phyloP scores from a whole-genome alignment of 2,888 invertebrate genomes.

The Limulus polyphemus region DNA sequence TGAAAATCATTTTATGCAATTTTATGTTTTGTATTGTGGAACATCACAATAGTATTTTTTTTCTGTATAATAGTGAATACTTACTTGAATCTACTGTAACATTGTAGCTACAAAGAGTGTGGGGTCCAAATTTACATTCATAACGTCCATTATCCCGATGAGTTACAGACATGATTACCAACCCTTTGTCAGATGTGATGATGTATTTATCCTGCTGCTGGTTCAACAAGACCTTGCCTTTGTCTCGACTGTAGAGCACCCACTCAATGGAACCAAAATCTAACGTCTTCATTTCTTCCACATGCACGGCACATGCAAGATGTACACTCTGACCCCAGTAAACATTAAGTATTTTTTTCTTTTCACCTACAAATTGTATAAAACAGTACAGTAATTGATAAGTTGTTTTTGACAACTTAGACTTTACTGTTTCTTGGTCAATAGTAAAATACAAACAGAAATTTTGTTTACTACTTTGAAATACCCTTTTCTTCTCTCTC shows the following conservation, averaged over 20 bases:
- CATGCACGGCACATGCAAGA: conserved; percentile 66
- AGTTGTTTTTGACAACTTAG: too few relatives aligned
- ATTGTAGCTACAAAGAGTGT: conserved; percentile 75
- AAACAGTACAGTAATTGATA: too few relatives aligned
- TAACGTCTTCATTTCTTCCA: conserved; percentile 28
- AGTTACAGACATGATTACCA: conserved; percentile 76
- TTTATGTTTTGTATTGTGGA: too few relatives aligned
- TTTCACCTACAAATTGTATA: conserved; percentile 36
- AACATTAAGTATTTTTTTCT: conserved; percentile 74
- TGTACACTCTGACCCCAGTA: conserved; percentile 93
- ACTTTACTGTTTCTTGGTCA: too few relatives aligned
- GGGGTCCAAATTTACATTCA: conserved; percentile 80
- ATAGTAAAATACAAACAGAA: too few relatives aligned
- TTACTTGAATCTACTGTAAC: conserved; percentile 63
- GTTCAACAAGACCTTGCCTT: conserved; percentile 31
- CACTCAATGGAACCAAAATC: conserved; percentile 24
- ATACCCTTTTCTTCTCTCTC: too few relatives aligned
- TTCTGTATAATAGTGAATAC: conserved; percentile 3
- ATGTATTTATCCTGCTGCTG: conserved; percentile 79
- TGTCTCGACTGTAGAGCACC: conserved; percentile 28
- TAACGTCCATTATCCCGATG: conserved; percentile 83
- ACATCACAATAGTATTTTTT: too few relatives aligned
- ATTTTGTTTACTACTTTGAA: too few relatives aligned
- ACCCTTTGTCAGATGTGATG: conserved; percentile 79
- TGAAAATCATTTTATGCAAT: too few relatives aligned